Conservation (phyloP, 2,797 vertebrate species). For the Crax fasciolata region DNA sequence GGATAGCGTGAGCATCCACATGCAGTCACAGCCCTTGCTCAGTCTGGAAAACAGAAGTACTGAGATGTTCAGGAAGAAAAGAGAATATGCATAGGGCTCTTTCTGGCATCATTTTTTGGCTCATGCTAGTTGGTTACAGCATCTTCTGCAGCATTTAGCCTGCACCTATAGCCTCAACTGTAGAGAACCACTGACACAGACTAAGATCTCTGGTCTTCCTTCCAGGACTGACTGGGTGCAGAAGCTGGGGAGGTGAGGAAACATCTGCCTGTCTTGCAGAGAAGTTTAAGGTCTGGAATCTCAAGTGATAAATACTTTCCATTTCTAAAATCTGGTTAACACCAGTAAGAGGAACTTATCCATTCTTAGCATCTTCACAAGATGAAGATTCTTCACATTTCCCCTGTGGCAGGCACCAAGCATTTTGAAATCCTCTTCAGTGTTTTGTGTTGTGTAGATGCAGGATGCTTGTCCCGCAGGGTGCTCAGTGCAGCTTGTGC, state of each 20-base stretch:
- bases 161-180: neutral
- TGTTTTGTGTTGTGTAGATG: neutral
- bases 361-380: neutral
- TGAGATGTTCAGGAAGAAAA: neutral
- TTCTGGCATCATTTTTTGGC: neutral
- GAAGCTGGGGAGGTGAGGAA: neutral
- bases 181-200: neutral
- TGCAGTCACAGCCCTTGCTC: neutral
- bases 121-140: neutral
- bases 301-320: neutral
- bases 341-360: neutral
- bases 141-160: neutral
- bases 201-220: neutral
- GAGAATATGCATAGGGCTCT: neutral
- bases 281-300: neutral
- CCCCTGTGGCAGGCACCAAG: neutral
- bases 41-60: neutral
- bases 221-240: fast-evolving
- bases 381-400: neutral
- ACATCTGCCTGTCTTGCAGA: neutral
- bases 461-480: fast-evolving
- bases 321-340: slow-evolving; percentile 18
- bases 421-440: neutral
- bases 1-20: neutral
- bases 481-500: fast-evolving